These are phyloP conservation scores for Syrista parreyssii DNA, from an alignment of 2,888 invertebrate genomes.

Conservation along the genomic window DNA sequence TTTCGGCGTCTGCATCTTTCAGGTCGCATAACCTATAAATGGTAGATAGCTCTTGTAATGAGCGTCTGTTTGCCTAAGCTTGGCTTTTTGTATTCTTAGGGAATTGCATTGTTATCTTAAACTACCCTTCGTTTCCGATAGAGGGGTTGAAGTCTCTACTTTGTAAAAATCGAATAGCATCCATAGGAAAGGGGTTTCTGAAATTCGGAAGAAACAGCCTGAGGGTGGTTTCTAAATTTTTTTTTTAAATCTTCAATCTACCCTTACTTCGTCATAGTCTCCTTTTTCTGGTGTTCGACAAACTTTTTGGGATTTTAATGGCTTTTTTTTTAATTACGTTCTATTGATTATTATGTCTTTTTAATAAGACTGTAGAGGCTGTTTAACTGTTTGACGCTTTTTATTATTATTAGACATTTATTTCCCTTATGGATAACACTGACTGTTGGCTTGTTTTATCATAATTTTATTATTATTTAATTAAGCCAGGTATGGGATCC, in stretches of 20 bases:
- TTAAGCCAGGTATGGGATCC: not conserved
- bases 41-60: not conserved
- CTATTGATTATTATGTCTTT: not conserved
- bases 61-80: not conserved
- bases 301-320: too few species aligned
- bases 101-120: not conserved
- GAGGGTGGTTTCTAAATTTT: not conserved
- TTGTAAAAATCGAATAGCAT: not conserved
- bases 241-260: too few species aligned
- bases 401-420: not conserved
- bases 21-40: not conserved
- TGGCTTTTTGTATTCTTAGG: not conserved
- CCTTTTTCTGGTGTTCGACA: too few species aligned
- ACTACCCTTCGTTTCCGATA: not conserved
- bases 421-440: accelerated
- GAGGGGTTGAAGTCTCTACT: not conserved
- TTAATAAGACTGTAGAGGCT: not conserved
- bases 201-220: not conserved
- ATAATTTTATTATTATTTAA: not conserved
- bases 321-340: too few species aligned
- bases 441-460: not conserved
- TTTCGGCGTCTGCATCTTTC: not conserved
- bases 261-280: too few species aligned
- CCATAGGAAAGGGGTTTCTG: not conserved
- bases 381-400: not conserved